Evolutionary conservation across 2,797 vertebrate genomes (phyloP), one percentile per base, ranked within the genome.

Genomic region (Ambastaia sidthimunki): DNA sequence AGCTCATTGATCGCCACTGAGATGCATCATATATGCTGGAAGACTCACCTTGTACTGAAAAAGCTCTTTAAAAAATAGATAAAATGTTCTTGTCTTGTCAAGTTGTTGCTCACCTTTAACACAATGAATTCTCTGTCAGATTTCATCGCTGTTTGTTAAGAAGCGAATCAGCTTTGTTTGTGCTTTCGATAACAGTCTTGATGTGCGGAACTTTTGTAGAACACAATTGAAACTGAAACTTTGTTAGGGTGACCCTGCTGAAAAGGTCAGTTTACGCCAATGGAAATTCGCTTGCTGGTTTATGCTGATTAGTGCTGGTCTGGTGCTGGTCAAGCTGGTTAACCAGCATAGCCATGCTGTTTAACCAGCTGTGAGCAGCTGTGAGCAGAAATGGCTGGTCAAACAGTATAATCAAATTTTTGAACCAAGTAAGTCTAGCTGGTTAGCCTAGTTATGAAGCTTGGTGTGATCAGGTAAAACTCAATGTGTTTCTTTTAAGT

Each of bases 31-130:
- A 80, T 76, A 83, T 83, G 78, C 79, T 57, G 69, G 69, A 75
- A 81, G 41, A 47, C 73, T 82, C 37, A 74, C 77, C 19, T 16
- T 41, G 73, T 73, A 54, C 63, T 60, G 28, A 68, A 80, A 80
- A 86, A 83, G 55, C 21, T 62, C 50, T 80, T 86, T 85, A 83
- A 86, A 78, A 87, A 84, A 87, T 84, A 19, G 15, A 84, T 82
- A 70, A 82, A 71, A 82, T 77, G 28, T 78, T 15, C 47, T 65
- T 65, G 71, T 62, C 52, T 57, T 75, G 81, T 71, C 28, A 63
- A 60, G 55, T 80, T 55, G 34, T 82, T 60, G 59, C 68, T 55
- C 28, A 66, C 48, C 77, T 76, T 23, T 31, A 68, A 66, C 67
- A 48, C 31, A 0, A 25, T 41, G 69, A 68, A 74, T 54, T 71